Evolutionary conservation across 1,140 invertebrate species (phyloP).

Genomic region (Periplaneta americana): DNA sequence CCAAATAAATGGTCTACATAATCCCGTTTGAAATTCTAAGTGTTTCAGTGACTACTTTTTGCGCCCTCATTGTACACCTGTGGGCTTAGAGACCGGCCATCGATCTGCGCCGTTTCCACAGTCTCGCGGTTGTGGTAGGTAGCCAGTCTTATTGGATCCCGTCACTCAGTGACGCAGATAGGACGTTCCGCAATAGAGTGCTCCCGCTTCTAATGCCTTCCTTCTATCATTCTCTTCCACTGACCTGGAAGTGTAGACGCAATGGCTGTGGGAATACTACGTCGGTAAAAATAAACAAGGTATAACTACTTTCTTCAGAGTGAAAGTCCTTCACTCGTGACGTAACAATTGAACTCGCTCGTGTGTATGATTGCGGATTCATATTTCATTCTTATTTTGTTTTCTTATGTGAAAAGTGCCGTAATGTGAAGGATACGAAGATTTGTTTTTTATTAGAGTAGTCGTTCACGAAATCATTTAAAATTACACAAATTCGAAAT

Average conservation of each 20-base stretch:
- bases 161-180: neutral
- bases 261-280: neutral
- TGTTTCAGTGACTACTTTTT: too few relatives aligned
- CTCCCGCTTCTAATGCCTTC: neutral
- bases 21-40: too few relatives aligned
- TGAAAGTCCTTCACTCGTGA: neutral
- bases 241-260: neutral
- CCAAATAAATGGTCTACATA: too few relatives aligned
- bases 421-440: too few relatives aligned
- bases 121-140: neutral
- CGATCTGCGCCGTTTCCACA: neutral
- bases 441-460: too few relatives aligned
- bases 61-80: neutral
- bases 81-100: neutral
- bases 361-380: too few relatives aligned
- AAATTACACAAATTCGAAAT: too few relatives aligned
- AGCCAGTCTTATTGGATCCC: neutral
- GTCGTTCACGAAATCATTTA: too few relatives aligned
- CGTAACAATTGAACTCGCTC: neutral
- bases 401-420: too few relatives aligned
- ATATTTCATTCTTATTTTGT: too few relatives aligned
- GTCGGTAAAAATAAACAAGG: neutral
- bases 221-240: neutral
- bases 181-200: neutral
- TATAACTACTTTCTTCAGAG: neutral